Conservation (phyloP, 2,888 invertebrate genomes). For the Plagodis pulveraria region DNA sequence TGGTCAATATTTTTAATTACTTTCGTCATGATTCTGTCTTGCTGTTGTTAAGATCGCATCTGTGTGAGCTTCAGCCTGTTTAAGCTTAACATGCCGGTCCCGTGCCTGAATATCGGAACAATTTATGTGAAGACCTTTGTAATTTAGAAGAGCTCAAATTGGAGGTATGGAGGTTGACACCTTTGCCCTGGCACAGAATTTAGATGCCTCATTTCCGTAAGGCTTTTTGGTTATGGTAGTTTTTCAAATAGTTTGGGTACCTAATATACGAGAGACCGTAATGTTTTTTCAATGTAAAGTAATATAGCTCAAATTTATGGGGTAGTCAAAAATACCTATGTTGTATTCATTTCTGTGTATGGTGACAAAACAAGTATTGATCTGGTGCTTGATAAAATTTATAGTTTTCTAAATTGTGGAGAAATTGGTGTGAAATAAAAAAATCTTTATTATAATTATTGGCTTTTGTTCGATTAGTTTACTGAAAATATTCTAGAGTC, state of each 20-base stretch:
- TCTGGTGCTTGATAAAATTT: too few relatives aligned
- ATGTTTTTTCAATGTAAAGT: background rate
- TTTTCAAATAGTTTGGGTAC: constrained; percentile 12
- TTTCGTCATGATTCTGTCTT: background rate
- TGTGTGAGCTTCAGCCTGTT: constrained; percentile 58
- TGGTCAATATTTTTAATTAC: too few relatives aligned
- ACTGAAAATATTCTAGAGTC: too few relatives aligned
- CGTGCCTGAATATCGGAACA: constrained; percentile 81
- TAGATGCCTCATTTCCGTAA: constrained; percentile 60
- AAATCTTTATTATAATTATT: too few relatives aligned
- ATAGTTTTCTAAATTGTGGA: too few relatives aligned
- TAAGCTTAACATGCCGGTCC: constrained; percentile 75
- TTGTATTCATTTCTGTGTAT: too few relatives aligned
- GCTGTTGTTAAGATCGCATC: constrained; percentile 17
- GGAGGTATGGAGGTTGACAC: constrained; percentile 77
- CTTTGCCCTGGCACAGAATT: constrained; percentile 59
- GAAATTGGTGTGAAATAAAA: too few relatives aligned
- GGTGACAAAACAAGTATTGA: too few relatives aligned
- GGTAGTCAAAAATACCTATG: too few relatives aligned
- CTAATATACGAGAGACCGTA: constrained; percentile 4
- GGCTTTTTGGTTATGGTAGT: constrained; percentile 14
- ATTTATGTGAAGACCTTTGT: constrained; percentile 82
- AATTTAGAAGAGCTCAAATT: constrained; percentile 80
- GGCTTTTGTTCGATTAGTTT: too few relatives aligned
- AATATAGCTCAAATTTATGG: too few relatives aligned